A percentile compares a stretch with the other conserved stretches of the same genome.
Evolutionary conservation across 2,888 invertebrate genomes (phyloP).

Genomic region (Empis stercorea): DNA sequence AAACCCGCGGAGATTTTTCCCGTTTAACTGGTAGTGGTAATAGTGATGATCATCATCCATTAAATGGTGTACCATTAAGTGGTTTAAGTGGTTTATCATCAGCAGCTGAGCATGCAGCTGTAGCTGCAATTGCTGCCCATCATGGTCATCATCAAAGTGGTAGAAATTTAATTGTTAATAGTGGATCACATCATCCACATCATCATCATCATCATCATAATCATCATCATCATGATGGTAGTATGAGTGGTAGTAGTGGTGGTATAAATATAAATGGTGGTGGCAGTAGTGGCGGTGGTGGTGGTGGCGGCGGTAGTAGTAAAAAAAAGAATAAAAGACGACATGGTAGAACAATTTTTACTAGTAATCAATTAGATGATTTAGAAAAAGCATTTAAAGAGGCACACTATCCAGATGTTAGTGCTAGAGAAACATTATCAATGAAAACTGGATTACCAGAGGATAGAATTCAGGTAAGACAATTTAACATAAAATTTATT

Average conservation of each 20-base stretch:
- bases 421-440: slow-evolving; percentile 87
- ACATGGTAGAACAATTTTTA: slow-evolving; percentile 96
- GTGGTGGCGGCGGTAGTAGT: slow-evolving; percentile 36
- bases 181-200: slow-evolving; percentile 12
- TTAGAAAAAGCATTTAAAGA: slow-evolving; percentile 98
- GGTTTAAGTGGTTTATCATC: slow-evolving; percentile 14
- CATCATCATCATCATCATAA: slow-evolving; percentile 16
- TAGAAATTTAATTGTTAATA: slow-evolving; percentile 11
- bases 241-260: slow-evolving; percentile 9
- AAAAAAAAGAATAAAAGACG: slow-evolving; percentile 92
- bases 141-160: slow-evolving; percentile 18
- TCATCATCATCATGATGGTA: slow-evolving; percentile 19
- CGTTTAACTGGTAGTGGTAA: slow-evolving; percentile 16
- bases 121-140: slow-evolving; percentile 13
- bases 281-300: slow-evolving; percentile 16
- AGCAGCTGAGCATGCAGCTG: slow-evolving; percentile 25
- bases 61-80: not conserved
- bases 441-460: slow-evolving; percentile 85
- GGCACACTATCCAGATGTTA: slow-evolving; percentile 98
- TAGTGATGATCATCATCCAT: slow-evolving; percentile 17
- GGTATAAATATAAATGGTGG: slow-evolving; percentile 12
- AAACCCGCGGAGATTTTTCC: slow-evolving; percentile 17
- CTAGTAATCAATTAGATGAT: slow-evolving; percentile 97
- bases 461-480: slow-evolving; percentile 82
- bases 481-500: not conserved